Conservation (phyloP, 2,797 vertebrate species). For the Argentina silus region DNA sequence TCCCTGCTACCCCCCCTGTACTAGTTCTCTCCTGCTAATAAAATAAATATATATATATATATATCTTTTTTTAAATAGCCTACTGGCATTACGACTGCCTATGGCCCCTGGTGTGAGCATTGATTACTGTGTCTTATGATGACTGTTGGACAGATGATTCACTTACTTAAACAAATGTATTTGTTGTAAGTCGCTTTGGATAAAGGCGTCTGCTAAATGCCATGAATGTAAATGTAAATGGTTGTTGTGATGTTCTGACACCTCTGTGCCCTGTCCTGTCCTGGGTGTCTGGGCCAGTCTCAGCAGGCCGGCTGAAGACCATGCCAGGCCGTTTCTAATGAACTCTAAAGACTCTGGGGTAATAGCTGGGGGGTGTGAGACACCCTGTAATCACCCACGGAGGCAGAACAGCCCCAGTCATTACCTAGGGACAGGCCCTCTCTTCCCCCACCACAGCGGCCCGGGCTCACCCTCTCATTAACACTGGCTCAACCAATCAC, state of each 20-base stretch:
- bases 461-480: neutral
- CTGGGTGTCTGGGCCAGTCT: constrained; percentile 1
- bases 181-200: no score
- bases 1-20: no score
- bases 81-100: no score
- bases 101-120: no score
- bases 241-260: neutral
- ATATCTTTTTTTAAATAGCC: no score
- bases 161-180: no score
- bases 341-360: neutral
- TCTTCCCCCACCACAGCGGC: neutral
- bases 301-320: neutral
- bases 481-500: neutral
- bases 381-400: constrained; percentile 15
- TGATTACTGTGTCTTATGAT: no score
- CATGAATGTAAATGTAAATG: no score
- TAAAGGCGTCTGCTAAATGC: no score
- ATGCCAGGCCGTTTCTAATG: neutral
- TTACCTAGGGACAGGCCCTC: neutral
- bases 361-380: constrained; percentile 3
- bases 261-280: neutral
- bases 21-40: no score
- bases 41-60: no score
- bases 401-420: constrained; percentile 8
- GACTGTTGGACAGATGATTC: no score